Conservation (phyloP, 64 coral and sea anemone genomes). For the Montipora cactus region DNA sequence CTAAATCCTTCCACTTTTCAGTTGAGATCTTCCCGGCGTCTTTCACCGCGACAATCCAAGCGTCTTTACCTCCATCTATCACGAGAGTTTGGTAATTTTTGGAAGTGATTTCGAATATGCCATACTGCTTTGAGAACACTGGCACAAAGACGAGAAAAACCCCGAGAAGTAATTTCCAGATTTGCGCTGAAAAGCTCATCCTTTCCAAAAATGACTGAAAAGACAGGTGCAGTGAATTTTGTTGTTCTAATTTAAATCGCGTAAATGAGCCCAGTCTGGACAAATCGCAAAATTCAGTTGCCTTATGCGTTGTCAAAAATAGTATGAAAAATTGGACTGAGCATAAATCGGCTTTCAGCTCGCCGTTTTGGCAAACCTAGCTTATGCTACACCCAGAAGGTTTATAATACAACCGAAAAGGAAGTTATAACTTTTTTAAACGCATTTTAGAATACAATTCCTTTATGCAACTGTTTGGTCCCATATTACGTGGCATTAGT, state of each 20-base stretch:
- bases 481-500: constrained; percentile 35
- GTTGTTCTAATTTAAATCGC: not conserved
- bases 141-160: constrained; percentile 6
- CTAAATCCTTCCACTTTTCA: constrained; percentile 69
- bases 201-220: not conserved
- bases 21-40: constrained; percentile 64
- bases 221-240: constrained; percentile 1
- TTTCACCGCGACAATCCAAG: constrained; percentile 90
- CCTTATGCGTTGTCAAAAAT: not conserved
- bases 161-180: not conserved
- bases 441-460: not conserved
- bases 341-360: no score
- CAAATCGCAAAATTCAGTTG: not conserved
- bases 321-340: no score
- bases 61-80: constrained; percentile 68
- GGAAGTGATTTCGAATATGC: constrained; percentile 63
- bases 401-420: not conserved
- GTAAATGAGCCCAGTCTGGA: not conserved
- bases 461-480: not conserved
- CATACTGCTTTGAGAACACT: constrained; percentile 41
- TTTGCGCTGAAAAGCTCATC: not conserved
- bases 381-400: not conserved
- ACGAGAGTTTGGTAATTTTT: constrained; percentile 71
- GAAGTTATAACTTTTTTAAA: not conserved
- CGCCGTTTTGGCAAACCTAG: not conserved